Percentiles rank a stretch among this genome's conserved stretches.
phyloP scores from a whole-genome alignment of 92 coral and sea anemone species.

The Galaxea fascicularis region DNA sequence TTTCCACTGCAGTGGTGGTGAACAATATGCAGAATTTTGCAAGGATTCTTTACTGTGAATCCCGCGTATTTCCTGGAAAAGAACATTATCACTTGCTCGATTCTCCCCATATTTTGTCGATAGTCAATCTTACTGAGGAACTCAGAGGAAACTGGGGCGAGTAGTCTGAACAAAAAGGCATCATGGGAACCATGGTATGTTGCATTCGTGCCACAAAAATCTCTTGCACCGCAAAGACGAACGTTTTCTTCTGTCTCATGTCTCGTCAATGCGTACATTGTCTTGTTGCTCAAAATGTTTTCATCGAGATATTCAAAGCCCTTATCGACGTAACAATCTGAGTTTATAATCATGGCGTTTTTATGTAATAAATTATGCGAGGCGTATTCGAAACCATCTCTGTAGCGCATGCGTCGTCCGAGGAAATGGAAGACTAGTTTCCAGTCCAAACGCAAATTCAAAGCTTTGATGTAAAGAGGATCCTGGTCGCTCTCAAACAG shows the following conservation, averaged over 20 bases:
- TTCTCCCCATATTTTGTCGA: constrained; percentile 76
- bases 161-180: too few relatives aligned
- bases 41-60: constrained; percentile 79
- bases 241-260: constrained; percentile 70
- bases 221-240: constrained; percentile 64
- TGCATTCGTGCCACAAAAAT: constrained; percentile 73
- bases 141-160: constrained; percentile 59
- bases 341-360: constrained; percentile 75
- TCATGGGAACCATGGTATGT: too few relatives aligned
- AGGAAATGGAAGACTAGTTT: too few relatives aligned
- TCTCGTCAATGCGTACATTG: constrained; percentile 83
- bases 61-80: constrained; percentile 55
- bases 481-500: constrained; percentile 38
- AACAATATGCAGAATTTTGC: too few relatives aligned
- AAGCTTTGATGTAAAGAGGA: constrained; percentile 43
- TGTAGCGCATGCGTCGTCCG: too few relatives aligned
- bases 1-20: too few relatives aligned
- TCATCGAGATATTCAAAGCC: too few relatives aligned
- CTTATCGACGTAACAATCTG: too few relatives aligned
- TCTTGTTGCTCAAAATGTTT: too few relatives aligned
- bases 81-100: constrained; percentile 74
- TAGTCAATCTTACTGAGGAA: constrained; percentile 63
- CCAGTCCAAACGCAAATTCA: constrained; percentile 39
- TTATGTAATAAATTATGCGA: too few relatives aligned
- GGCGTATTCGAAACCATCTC: too few relatives aligned